Percentiles rank a stretch among this genome's conserved stretches.
phyloP scores from a whole-genome alignment of 2,888 invertebrate species.

The Schizaphis graminum region DNA sequence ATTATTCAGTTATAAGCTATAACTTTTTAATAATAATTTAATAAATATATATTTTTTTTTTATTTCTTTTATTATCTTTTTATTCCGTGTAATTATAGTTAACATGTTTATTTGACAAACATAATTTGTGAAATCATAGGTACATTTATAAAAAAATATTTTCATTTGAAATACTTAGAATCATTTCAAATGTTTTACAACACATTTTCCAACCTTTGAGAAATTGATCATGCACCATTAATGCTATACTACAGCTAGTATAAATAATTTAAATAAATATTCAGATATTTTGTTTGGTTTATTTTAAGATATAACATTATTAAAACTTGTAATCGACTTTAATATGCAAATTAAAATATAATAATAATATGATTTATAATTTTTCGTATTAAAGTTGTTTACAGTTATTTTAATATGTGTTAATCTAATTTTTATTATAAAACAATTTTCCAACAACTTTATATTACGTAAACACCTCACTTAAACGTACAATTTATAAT shows the following conservation, averaged over 20 bases:
- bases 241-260: not conserved
- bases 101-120: too few relatives aligned
- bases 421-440: not conserved
- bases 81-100: not conserved
- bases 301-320: not conserved
- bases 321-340: not conserved
- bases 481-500: not conserved
- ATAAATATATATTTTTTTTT: not conserved
- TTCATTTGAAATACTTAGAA: not conserved
- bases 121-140: not conserved
- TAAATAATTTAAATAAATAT: not conserved
- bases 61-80: not conserved
- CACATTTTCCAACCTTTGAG: not conserved
- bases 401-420: not conserved
- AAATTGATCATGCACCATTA: not conserved
- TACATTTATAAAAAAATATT: not conserved
- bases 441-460: not conserved
- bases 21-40: not conserved
- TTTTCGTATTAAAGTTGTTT: not conserved
- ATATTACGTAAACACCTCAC: not conserved
- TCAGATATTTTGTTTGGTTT: not conserved
- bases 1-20: not conserved
- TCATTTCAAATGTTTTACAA: too few relatives aligned
- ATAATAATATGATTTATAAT: constrained; percentile 1
- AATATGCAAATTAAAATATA: not conserved